A percentile compares a stretch with the other conserved stretches of the same genome.
phyloP scores from a whole-genome alignment of 2,888 invertebrate species.

The Augochlorella aurata region DNA sequence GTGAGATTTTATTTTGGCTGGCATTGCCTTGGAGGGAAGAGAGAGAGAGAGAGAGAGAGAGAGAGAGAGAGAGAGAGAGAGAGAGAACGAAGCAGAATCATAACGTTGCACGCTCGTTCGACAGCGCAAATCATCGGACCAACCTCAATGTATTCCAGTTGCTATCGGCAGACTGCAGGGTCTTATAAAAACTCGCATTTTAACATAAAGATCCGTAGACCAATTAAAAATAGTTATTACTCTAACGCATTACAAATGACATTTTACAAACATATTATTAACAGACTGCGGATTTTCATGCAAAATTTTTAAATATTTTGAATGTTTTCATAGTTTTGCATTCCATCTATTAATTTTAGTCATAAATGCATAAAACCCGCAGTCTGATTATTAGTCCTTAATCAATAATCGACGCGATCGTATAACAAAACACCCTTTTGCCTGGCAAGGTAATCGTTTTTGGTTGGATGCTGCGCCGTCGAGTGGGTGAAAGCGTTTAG shows the following conservation, averaged over 20 bases:
- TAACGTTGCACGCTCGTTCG: neutral
- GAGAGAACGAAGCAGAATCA: too few species aligned
- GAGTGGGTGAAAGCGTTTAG: neutral
- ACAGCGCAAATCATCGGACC: neutral
- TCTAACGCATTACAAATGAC: neutral
- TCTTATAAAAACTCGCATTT: too few species aligned
- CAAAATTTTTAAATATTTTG: too few species aligned
- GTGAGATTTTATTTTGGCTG: neutral
- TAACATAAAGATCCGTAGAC: neutral
- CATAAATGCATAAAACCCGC: too few species aligned
- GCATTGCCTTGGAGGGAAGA: neutral
- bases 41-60: too few species aligned
- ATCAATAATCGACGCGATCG: neutral
- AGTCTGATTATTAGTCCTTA: neutral
- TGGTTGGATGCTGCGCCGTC: neutral
- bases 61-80: too few species aligned
- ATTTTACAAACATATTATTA: neutral
- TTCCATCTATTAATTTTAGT: too few species aligned
- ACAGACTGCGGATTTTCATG: too few species aligned
- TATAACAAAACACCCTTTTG: neutral
- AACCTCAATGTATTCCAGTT: neutral
- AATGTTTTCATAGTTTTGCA: too few species aligned
- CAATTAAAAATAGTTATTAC: neutral
- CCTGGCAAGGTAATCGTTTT: too few species aligned
- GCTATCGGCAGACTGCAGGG: too few species aligned